Evolutionary conservation across 1,140 invertebrate species (phyloP).

Genomic region (Eumeta japonica): DNA sequence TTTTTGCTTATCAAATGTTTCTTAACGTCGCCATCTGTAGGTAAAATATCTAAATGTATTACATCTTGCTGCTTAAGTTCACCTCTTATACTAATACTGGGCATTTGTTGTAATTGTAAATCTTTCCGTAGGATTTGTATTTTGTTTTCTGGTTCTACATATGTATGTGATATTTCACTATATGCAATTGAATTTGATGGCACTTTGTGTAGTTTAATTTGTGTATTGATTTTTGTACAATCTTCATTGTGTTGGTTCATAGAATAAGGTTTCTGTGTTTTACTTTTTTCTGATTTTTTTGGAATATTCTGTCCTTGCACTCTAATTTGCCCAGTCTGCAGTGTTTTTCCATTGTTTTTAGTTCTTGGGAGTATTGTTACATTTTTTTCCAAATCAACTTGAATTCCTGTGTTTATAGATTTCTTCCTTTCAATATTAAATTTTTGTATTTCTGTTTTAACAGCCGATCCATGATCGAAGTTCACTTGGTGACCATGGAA

Average conservation of each 20-base stretch:
- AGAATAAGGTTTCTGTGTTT: too few relatives aligned
- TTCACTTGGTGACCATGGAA: constrained; percentile 42
- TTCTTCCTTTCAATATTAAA: constrained; percentile 16
- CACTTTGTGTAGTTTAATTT: too few relatives aligned
- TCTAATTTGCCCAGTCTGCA: too few relatives aligned
- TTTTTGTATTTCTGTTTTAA: constrained; percentile 11
- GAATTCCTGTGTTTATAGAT: constrained; percentile 17
- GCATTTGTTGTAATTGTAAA: constrained; percentile 44
- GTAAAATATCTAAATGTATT: constrained; percentile 46
- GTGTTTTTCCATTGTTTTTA: too few relatives aligned
- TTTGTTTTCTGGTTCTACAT: constrained; percentile 22
- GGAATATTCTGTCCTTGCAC: too few relatives aligned
- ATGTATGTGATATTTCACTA: constrained; percentile 32
- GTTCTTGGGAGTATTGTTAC: neutral
- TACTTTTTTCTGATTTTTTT: constrained; percentile 3
- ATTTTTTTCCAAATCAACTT: constrained; percentile 14
- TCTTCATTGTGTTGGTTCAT: too few relatives aligned
- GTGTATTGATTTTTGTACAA: too few relatives aligned
- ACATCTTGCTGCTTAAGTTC: constrained; percentile 51
- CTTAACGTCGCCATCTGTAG: constrained; percentile 15
- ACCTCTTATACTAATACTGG: constrained; percentile 49
- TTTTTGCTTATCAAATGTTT: constrained; percentile 13
- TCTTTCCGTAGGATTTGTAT: constrained; percentile 17
- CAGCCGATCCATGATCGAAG: constrained; percentile 9
- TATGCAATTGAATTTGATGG: constrained; percentile 20